Evolutionary conservation across 2,888 invertebrate species (phyloP).

Genomic region (Drosophila hamatofila): DNA sequence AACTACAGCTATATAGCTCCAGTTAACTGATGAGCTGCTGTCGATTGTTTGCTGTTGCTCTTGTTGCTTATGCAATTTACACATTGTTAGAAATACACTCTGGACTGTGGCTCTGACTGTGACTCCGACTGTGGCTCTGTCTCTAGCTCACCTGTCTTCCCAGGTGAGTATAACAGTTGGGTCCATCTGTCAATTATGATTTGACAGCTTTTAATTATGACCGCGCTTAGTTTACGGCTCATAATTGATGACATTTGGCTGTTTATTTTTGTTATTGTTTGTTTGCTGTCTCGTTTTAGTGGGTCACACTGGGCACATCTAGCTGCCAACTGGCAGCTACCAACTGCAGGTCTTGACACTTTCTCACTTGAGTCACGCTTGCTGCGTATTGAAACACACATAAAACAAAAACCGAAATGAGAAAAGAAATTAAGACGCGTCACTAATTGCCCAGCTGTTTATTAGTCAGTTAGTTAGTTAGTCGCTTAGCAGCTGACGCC

Average conservation of each 20-base stretch:
- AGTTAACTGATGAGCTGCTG: conserved; percentile 49
- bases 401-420: neutral
- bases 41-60: conserved; percentile 27
- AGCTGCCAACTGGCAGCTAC: conserved; percentile 22
- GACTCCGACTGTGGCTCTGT: neutral
- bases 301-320: conserved; percentile 38
- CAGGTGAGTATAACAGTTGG: conserved; percentile 11
- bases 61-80: conserved; percentile 69
- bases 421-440: conserved; percentile 23
- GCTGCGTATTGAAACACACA: conserved; percentile 32
- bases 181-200: conserved; percentile 64
- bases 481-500: conserved; percentile 18
- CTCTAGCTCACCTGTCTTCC: neutral
- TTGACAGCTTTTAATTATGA: conserved; percentile 76
- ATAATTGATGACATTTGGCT: conserved; percentile 71
- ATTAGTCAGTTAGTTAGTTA: conserved; percentile 11
- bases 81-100: conserved; percentile 67
- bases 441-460: conserved; percentile 41
- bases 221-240: conserved; percentile 41
- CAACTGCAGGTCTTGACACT: conserved; percentile 60
- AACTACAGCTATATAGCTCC: conserved; percentile 21
- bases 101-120: neutral
- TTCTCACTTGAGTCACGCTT: conserved; percentile 68
- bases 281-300: conserved; percentile 22
- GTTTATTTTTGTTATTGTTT: conserved; percentile 20